These are phyloP conservation scores for Siniperca knerii DNA, from an alignment of 2,113 vertebrate genomes.

Conservation along the genomic window DNA sequence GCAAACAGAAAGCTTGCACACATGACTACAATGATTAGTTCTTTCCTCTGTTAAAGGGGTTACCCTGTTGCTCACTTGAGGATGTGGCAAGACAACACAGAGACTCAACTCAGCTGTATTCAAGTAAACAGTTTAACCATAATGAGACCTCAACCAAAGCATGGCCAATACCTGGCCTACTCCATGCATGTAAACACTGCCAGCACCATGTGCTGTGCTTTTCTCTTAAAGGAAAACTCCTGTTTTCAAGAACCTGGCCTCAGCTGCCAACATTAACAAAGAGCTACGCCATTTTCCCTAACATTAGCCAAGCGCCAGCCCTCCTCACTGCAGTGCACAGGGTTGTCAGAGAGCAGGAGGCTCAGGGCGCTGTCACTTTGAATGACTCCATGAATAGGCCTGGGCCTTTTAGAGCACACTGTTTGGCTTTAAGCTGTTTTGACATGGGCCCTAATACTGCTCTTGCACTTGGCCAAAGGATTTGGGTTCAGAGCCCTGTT, in stretches of 20 bases:
- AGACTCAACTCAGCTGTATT: slow-evolving; percentile 31
- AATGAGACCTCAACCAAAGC: slow-evolving; percentile 32
- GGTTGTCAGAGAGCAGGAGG: slow-evolving; percentile 50
- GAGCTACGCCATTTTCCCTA: slow-evolving; percentile 47
- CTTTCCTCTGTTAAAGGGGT: slow-evolving; percentile 24
- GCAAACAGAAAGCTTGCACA: slow-evolving; percentile 34
- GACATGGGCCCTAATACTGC: slow-evolving; percentile 79
- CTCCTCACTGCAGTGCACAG: slow-evolving; percentile 35
- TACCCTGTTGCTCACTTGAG: slow-evolving; percentile 21
- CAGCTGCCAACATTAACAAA: slow-evolving; percentile 74
- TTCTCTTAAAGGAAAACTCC: slow-evolving; percentile 50
- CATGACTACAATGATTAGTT: slow-evolving; percentile 30
- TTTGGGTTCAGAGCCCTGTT: slow-evolving; percentile 66
- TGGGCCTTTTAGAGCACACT: slow-evolving; percentile 63
- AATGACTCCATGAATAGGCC: slow-evolving; percentile 78
- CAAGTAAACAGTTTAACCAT: slow-evolving; percentile 44
- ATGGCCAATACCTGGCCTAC: slow-evolving; percentile 1
- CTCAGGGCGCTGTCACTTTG: slow-evolving; percentile 79
- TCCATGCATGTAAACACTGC: neutral
- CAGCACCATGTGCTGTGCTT: slow-evolving; percentile 34
- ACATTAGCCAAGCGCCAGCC: slow-evolving; percentile 52
- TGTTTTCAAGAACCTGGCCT: slow-evolving; percentile 44
- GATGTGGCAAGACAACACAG: slow-evolving; percentile 47
- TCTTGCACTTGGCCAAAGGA: slow-evolving; percentile 72
- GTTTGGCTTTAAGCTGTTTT: slow-evolving; percentile 80